phyloP scores from a whole-genome alignment of 2,797 vertebrate species.

The Florisuga fusca region DNA sequence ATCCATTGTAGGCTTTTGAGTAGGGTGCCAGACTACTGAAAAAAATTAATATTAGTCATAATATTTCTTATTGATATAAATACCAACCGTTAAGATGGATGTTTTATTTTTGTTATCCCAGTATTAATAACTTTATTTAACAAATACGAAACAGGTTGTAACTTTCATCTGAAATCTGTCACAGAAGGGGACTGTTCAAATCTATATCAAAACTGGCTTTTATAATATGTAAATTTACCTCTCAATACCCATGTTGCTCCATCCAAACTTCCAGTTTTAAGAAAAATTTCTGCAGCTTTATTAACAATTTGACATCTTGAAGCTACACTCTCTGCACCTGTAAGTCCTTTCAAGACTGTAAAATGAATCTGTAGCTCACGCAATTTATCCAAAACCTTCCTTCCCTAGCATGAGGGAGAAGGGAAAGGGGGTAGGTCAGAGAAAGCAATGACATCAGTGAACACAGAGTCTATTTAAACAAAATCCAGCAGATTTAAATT shows the following conservation, averaged over 20 bases:
- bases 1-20: not conserved
- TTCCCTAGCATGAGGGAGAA: slow-evolving; percentile 80
- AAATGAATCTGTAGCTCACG: slow-evolving; percentile 83
- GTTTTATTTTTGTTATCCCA: not conserved
- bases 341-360: slow-evolving; percentile 86
- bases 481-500: not conserved
- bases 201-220: not conserved
- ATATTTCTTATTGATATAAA: not conserved
- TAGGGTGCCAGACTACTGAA: not conserved
- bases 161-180: not conserved
- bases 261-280: slow-evolving; percentile 86
- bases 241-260: slow-evolving; percentile 85
- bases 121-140: not conserved
- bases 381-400: slow-evolving; percentile 85
- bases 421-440: slow-evolving; percentile 5
- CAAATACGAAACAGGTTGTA: not conserved
- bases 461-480: not conserved
- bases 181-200: not conserved
- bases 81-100: not conserved
- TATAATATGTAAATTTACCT: slow-evolving; percentile 79
- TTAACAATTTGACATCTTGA: slow-evolving; percentile 90
- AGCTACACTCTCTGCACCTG: slow-evolving; percentile 79
- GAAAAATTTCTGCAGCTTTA: slow-evolving; percentile 88
- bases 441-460: not conserved
- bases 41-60: not conserved